Conservation (phyloP, 1,140 invertebrate species). For the Cyrtorhinus lividipennis region DNA sequence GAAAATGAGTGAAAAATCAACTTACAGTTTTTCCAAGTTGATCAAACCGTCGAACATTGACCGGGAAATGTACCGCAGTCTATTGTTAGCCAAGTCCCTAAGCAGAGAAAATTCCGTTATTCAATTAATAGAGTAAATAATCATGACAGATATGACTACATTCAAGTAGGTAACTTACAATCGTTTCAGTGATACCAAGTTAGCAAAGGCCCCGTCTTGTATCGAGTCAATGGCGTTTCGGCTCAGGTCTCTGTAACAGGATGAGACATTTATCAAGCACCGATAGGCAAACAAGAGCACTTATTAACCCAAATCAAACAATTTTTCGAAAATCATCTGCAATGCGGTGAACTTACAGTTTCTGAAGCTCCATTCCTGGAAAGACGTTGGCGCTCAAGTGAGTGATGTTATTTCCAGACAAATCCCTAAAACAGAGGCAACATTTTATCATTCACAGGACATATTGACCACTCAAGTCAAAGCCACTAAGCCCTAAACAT, state of each 20-base stretch:
- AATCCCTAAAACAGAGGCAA: constrained; percentile 19
- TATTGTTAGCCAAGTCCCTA: constrained; percentile 26
- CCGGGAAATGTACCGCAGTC: constrained; percentile 19
- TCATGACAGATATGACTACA: constrained; percentile 8
- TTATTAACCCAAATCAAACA: neutral
- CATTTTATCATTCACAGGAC: neutral
- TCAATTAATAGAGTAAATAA: no score
- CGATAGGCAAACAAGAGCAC: neutral
- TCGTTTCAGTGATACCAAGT: constrained; percentile 21
- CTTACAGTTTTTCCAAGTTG: constrained; percentile 46
- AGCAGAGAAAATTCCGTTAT: constrained; percentile 2
- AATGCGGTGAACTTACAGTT: constrained; percentile 20
- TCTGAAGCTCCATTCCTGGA: constrained; percentile 20
- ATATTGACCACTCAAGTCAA: neutral
- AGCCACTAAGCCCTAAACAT: no score
- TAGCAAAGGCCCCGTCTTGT: constrained; percentile 23
- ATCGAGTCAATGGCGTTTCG: constrained; percentile 24
- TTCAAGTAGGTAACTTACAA: constrained; percentile 20
- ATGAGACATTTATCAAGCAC: no score
- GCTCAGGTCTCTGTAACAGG: constrained; percentile 23
- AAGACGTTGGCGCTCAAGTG: constrained; percentile 18
- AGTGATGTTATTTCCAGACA: constrained; percentile 22
- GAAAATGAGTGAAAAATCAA: no score
- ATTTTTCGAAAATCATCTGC: neutral
- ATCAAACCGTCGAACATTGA: constrained; percentile 22